Base-by-base conservation (phyloP, 2,113 vertebrate species). In the Amia ocellicauda region DNA sequence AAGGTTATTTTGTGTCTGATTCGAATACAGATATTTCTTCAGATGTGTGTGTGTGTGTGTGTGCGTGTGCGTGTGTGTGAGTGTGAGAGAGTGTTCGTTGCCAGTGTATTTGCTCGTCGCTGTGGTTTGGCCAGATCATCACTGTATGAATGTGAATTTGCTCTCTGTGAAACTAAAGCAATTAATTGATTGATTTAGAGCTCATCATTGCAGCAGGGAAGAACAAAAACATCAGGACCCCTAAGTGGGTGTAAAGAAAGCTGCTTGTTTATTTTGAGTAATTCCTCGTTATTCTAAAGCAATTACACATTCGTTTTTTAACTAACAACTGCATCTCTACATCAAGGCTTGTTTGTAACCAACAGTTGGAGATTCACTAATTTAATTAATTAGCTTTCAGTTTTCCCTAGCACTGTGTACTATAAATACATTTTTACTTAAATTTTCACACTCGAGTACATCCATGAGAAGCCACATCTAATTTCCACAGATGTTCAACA, bases 361-460 rank as follows among this genome's bases (percentile, higher is more conserved):
- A 74, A 62, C 80, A 76, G 77, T 43, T 68, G 71, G 72, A 80
- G 78, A 72, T 77, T 81, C 74, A 74, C 69, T 81, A 71, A 83
- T 69, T 70, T 74, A 79, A 83, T 80, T 79, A 71, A 78, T 80
- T 70, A 73, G 71, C 69, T 67, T 60, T 11, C 69, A 1, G 47
- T 61, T 72, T 76, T 42, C 62, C 42, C 10, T 70, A 67, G 63
- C 70, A 68, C 77, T 69, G 60, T 63, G 61, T 66, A 66, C 65
- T 20, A 49, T 58, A 10, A 49, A 50, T 53, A 16, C 24, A 3
- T 36, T 5, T 23, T 23, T 40, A 52, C 69, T 68, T 56, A 63
- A 72, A 78, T 64, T 63, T 74, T 80, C 66, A 78, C 68, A 71
- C 69, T 73, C 69, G 42, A 63, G 64, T 74, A 74, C 62, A 53